Evolutionary conservation across 2,797 vertebrate species (phyloP).

Genomic region (Geotrypetes seraphini): DNA sequence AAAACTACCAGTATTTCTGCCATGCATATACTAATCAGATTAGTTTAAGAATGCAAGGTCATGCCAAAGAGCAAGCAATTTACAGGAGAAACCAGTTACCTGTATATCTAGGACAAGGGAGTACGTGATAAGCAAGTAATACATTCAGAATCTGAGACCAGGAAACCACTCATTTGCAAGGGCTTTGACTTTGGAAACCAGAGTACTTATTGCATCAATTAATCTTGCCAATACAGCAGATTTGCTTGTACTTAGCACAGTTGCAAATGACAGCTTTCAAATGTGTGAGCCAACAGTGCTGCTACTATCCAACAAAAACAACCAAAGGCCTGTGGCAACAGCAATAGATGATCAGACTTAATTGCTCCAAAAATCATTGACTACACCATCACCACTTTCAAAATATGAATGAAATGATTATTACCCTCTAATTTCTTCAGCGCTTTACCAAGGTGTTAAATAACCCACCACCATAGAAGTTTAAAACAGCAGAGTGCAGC

Average conservation of each 20-base stretch:
- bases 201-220: not conserved
- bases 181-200: not conserved
- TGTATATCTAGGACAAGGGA: not conserved
- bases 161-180: conserved; percentile 1
- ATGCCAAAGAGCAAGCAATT: not conserved
- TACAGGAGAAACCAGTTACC: not conserved
- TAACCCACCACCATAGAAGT: not conserved
- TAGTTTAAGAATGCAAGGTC: not conserved
- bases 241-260: not conserved
- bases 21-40: too few relatives aligned
- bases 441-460: not conserved
- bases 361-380: not conserved
- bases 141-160: not conserved
- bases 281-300: not conserved
- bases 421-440: not conserved
- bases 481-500: not conserved
- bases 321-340: not conserved
- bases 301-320: not conserved
- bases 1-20: not conserved
- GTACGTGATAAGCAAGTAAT: not conserved
- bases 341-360: not conserved
- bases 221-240: not conserved
- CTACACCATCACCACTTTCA: not conserved
- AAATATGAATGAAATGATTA: not conserved
- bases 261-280: not conserved